Conservation (phyloP, 2,113 vertebrate species). For the Tetrax tetrax region DNA sequence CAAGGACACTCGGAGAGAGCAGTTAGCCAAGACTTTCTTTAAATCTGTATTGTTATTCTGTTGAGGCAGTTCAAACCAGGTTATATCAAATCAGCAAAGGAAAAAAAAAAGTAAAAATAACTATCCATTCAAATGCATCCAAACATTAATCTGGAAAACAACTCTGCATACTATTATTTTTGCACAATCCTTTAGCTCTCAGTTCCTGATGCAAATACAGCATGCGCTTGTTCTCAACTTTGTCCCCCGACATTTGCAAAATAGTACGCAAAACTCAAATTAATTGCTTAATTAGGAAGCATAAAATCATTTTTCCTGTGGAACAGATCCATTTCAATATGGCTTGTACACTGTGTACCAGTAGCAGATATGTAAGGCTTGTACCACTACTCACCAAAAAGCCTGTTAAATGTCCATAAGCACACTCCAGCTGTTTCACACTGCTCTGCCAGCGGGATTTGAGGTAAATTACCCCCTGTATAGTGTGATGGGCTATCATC, state of each 20-base stretch:
- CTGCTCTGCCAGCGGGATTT: background rate
- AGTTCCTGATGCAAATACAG: background rate
- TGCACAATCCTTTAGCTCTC: background rate
- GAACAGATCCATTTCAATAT: background rate
- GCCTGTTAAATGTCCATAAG: background rate
- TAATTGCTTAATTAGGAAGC: constrained; percentile 40
- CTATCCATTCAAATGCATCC: background rate
- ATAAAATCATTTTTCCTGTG: constrained; percentile 25
- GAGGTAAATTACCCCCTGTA: background rate
- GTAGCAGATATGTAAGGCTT: background rate
- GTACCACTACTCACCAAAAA: constrained; percentile 30
- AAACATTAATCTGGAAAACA: background rate
- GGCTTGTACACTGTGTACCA: background rate
- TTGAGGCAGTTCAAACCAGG: background rate
- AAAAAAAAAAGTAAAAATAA: background rate
- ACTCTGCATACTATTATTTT: background rate
- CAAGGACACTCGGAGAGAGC: constrained; percentile 31
- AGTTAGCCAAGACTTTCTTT: constrained; percentile 4
- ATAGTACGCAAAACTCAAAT: constrained; percentile 2
- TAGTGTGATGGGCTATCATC: accelerated
- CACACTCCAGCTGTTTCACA: background rate
- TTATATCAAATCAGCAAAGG: background rate
- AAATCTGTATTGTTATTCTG: background rate
- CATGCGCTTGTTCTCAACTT: background rate
- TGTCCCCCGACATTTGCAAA: constrained; percentile 13